phyloP scores from a whole-genome alignment of 1,140 invertebrate species.

The Druon quercuslanigerum region DNA sequence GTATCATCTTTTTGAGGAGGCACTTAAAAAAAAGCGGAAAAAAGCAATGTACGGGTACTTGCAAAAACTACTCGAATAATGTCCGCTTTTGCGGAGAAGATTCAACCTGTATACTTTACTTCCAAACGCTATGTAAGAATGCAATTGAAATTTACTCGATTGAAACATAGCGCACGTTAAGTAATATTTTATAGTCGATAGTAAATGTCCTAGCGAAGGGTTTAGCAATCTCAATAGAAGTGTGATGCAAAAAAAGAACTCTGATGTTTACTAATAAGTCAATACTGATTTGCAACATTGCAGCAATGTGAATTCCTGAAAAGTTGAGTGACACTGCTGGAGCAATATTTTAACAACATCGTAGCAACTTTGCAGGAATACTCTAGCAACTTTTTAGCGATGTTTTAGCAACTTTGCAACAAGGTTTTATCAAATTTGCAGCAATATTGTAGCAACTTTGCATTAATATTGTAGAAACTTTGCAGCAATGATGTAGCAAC shows the following conservation, averaged over 20 bases:
- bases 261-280: not conserved
- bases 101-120: conserved; percentile 47
- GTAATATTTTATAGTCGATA: conserved; percentile 39
- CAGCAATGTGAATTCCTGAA: no score
- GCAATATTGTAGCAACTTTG: no score
- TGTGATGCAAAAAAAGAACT: not conserved
- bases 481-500: no score
- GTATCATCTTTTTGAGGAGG: not conserved
- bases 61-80: not conserved
- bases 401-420: no score
- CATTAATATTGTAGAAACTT: no score
- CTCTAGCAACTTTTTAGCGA: no score
- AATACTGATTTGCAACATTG: no score
- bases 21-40: conserved; percentile 1
- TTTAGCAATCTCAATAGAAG: not conserved
- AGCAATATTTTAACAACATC: no score
- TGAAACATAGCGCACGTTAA: conserved; percentile 35
- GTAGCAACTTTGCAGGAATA: no score
- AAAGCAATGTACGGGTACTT: conserved; percentile 20
- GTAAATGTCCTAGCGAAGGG: conserved; percentile 33
- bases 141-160: conserved; percentile 15
- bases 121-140: conserved; percentile 49
- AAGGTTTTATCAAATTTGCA: no score
- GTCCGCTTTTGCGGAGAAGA: not conserved
- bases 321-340: no score